phyloP scores from a whole-genome alignment of 2,888 invertebrate species.

The Meta bourneti region DNA sequence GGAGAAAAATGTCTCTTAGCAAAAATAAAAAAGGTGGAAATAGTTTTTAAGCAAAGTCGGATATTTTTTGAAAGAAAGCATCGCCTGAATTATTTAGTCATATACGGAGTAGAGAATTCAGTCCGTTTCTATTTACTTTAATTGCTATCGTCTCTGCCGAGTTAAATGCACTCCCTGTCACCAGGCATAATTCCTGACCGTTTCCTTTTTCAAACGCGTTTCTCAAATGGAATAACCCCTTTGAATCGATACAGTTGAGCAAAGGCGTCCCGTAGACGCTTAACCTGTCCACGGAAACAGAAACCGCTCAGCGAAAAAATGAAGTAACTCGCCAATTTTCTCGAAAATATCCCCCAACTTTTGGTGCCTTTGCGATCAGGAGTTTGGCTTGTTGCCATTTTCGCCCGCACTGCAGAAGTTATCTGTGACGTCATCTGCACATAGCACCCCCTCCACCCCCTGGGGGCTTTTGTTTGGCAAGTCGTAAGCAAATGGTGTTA shows the following conservation, averaged over 20 bases:
- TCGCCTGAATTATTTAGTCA: too few relatives aligned
- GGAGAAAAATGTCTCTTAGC: too few relatives aligned
- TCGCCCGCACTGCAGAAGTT: conserved; percentile 75
- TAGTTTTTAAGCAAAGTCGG: too few relatives aligned
- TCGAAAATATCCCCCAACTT: conserved; percentile 53
- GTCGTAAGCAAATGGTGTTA: conserved; percentile 67
- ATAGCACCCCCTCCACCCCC: conserved; percentile 17
- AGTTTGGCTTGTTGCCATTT: conserved; percentile 74
- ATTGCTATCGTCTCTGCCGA: too few relatives aligned
- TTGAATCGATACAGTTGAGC: not conserved
- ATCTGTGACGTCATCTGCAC: conserved; percentile 70
- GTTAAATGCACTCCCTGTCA: too few relatives aligned
- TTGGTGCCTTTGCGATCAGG: conserved; percentile 48
- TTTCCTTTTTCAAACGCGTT: not conserved
- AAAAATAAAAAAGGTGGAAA: too few relatives aligned
- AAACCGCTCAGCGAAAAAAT: conserved; percentile 6
- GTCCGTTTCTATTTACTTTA: too few relatives aligned
- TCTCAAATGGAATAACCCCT: not conserved
- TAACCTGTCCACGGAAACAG: conserved; percentile 8
- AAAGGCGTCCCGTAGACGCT: not conserved
- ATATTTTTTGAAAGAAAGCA: too few relatives aligned
- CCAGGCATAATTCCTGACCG: not conserved
- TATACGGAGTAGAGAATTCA: too few relatives aligned
- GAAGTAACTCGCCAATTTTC: conserved; percentile 40
- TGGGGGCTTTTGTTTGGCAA: conserved; percentile 37